These are phyloP conservation scores for Drosophila differens DNA, from an alignment of 2,888 invertebrate species.

Conservation along the genomic window DNA sequence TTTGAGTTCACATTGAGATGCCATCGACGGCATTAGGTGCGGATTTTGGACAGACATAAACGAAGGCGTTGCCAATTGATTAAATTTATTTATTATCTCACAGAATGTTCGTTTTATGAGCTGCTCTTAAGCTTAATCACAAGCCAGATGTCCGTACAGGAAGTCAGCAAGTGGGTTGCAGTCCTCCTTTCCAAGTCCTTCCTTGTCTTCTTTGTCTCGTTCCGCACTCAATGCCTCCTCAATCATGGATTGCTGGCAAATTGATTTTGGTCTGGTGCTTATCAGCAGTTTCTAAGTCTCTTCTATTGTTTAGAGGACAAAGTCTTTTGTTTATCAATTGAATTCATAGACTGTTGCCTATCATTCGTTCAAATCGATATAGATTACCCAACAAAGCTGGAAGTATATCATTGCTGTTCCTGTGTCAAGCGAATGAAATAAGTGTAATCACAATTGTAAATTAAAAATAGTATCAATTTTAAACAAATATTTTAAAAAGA, in stretches of 20 bases:
- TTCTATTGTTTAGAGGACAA: conserved; percentile 11
- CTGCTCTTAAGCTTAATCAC: conserved; percentile 45
- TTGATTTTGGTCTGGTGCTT: conserved; percentile 34
- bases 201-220: conserved; percentile 14
- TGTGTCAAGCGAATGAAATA: not conserved
- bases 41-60: conserved; percentile 24
- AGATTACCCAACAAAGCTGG: conserved; percentile 31
- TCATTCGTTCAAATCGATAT: conserved; percentile 37
- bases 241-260: conserved; percentile 28
- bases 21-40: conserved; percentile 24
- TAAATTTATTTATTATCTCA: conserved; percentile 75
- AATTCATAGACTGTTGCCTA: conserved; percentile 34
- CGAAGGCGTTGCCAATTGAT: conserved; percentile 67
- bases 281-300: conserved; percentile 26
- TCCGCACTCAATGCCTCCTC: not conserved
- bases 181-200: conserved; percentile 7
- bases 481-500: not conserved
- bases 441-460: not conserved
- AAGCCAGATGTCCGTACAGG: conserved; percentile 14
- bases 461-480: not conserved
- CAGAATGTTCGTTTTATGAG: conserved; percentile 42
- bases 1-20: conserved; percentile 45
- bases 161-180: conserved; percentile 9
- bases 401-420: conserved; percentile 2
- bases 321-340: conserved; percentile 48